Percentiles rank a stretch among this genome's conserved stretches.
phyloP scores from a whole-genome alignment of 2,113 vertebrate species.

The Hyperoodon ampullatus region DNA sequence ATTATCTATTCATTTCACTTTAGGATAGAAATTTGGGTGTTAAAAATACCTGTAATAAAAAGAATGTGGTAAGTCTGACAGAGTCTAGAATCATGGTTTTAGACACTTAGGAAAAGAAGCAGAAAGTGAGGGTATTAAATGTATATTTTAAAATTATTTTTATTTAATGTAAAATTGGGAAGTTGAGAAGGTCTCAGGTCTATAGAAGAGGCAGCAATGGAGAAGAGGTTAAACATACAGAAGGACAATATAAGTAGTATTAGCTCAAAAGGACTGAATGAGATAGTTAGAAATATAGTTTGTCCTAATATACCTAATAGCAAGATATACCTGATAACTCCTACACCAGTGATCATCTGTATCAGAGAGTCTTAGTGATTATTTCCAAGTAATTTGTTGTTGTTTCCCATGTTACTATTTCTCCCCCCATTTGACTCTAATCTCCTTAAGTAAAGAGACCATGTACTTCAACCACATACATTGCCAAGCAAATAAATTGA shows the following conservation, averaged over 20 bases:
- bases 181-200: not conserved
- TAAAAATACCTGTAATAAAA: conserved; percentile 40
- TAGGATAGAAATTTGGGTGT: not conserved
- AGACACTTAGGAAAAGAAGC: conserved; percentile 21
- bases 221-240: not conserved
- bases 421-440: not conserved
- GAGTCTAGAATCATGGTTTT: not conserved
- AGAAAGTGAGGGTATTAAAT: not conserved
- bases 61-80: not conserved
- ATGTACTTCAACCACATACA: not conserved
- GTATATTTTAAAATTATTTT: conserved; percentile 35
- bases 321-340: not conserved
- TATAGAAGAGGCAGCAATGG: not conserved
- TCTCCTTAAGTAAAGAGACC: not conserved
- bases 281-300: not conserved
- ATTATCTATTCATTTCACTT: conserved; percentile 3
- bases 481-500: not conserved
- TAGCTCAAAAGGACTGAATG: not conserved
- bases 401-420: not conserved
- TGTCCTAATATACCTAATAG: not conserved
- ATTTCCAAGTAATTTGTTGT: not conserved
- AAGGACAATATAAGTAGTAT: not conserved
- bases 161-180: not conserved
- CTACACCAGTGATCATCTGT: not conserved
- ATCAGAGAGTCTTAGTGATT: not conserved